Base-by-base conservation (phyloP, 2,113 vertebrate genomes). In the Chunga burmeisteri region DNA sequence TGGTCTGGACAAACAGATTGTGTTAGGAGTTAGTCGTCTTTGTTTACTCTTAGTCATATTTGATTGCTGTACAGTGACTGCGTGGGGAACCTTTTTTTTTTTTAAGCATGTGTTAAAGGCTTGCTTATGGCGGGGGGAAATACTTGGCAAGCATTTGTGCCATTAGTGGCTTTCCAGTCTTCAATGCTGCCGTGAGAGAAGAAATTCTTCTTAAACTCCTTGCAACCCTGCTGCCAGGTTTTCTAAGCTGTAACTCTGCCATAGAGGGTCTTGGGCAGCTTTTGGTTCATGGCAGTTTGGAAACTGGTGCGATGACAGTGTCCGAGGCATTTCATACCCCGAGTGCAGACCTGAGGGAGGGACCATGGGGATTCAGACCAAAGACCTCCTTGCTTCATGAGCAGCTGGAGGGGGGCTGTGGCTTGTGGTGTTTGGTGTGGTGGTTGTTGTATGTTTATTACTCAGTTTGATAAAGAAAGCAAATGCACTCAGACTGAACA, bases 21-120 rank as follows among this genome's bases (percentile, higher is more conserved):
- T 92, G 30, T 77, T 81, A 58, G 72, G 77, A 87, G 52, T 84
- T 81, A 78, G n/a, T 92, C 55, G 19, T 73, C 81, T 88, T 77
- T 94, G 79, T 94, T 95, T 94, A 67, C 89, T 89, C 80, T 81
- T 84, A 70, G 59, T 93, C 80, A 52, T 55, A 25, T 6, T 42
- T 67, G 72, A 50, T 83, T 91, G 55, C 47, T 67, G n/a, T 84
- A 26, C n/a, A 19, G 59, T 89, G 63, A 88, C 82, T 86, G 13
- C 83, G 32, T 71, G 62, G 32, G 53, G 42, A 94, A 42, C 63
- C 53, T 86, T 79, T 63, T 40, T 85, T 65, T 84, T 56, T 67
- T 62, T 80, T 65, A 75, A 40, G 38, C 42, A 55, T 26, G 42
- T 78, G 19, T 84, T 78, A 42, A 61, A 88, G 55, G 52, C 16